Base-by-base conservation (phyloP, 2,888 invertebrate species). In the Mimas tiliae region DNA sequence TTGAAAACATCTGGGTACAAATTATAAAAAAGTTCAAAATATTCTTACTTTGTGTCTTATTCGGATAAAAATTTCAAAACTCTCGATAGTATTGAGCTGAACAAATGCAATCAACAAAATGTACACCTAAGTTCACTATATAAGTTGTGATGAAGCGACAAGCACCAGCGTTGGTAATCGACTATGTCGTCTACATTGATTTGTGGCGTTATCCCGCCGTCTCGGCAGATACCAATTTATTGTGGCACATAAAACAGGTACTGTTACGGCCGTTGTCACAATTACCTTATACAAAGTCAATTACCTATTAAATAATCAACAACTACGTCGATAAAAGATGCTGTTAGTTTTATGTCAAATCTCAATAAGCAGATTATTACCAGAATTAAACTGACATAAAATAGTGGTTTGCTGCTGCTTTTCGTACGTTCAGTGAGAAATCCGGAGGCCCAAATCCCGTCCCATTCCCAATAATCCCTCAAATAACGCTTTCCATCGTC, bases 141-240 rank as follows among this genome's bases (percentile, higher is more conserved):
- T 58, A 12, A 42, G 38, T 38, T 19, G 38, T 34, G 19, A 58
- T 58, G 58, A 58, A 42, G 58, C 58, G 42, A 58, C 58, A 42
- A 12, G 58, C 58, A 38, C 58, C 38, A 58, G 19, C 38, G 19
- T 38, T 38, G 42, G 58, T 58, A 88, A 87, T 88, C 87, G 87
- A 84, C 81, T 82, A 63, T 63, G 50, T 63, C 19, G 50, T 63
- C 19, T 50, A 50, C 78, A 83, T 87, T 89, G 87, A 89, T 89
- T 88, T 88, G 88, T 87, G 80, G 84, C 81, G 81, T 84, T 87
- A 87, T 87, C 86, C 82, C 80, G 81, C 79, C 79, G 82, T 83
- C 86, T 76, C 74, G 77, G 74, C 71, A 73, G 79, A 77, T 74
- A 73, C 76, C 78, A 80, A 87, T 88, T 88, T 87, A 87, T 88